Percentiles rank a stretch among this genome's conserved stretches.
These are phyloP conservation scores for Oceanodroma leucorhoa DNA, from an alignment of 2,797 vertebrate species.

Conservation along the genomic window DNA sequence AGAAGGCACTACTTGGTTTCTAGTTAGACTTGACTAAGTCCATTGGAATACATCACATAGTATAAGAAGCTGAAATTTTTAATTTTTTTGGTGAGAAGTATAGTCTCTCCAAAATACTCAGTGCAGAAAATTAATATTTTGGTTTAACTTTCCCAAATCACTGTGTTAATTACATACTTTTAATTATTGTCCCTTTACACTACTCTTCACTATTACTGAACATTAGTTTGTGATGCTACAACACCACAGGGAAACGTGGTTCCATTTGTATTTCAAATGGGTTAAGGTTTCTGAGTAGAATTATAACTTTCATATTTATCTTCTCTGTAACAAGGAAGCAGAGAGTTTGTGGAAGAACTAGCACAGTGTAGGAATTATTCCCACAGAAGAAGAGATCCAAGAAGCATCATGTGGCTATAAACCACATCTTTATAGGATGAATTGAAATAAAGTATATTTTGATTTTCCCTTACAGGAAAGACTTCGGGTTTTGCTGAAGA, in stretches of 20 bases:
- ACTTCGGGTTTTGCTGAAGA: not conserved
- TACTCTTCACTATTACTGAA: not conserved
- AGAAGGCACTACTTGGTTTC: not conserved
- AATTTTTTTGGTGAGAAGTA: not conserved
- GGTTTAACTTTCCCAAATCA: not conserved
- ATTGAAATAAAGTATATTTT: not conserved
- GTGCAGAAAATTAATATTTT: not conserved
- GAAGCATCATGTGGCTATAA: not conserved
- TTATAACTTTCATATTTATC: not conserved
- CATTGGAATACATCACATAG: not conserved
- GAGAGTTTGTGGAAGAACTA: not conserved
- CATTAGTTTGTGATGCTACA: not conserved
- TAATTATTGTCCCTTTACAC: not conserved
- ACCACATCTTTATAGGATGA: not conserved
- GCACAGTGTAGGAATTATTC: not conserved
- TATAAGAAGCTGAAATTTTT: not conserved
- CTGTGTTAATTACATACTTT: not conserved
- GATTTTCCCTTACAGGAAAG: not conserved
- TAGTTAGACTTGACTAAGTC: not conserved
- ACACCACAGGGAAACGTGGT: not conserved
- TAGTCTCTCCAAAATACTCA: not conserved
- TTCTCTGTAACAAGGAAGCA: not conserved
- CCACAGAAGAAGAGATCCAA: not conserved
- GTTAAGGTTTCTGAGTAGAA: not conserved
- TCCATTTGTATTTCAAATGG: not conserved